Evolutionary conservation across 2,797 vertebrate species (phyloP).

Genomic region (Diglossa cyanea): DNA sequence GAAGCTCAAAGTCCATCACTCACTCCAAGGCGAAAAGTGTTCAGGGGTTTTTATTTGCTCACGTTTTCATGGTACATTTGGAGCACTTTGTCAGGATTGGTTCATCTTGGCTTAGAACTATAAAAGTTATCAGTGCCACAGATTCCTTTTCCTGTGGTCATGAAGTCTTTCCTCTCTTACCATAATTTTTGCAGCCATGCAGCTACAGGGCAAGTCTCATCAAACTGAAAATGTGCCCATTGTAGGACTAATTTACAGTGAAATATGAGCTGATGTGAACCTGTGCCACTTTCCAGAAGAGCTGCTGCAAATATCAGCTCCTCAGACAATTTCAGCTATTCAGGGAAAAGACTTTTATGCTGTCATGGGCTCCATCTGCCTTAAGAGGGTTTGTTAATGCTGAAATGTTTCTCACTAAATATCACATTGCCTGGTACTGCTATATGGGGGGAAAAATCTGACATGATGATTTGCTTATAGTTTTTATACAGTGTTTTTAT

Average conservation of each 20-base stretch:
- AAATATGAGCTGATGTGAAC: background rate
- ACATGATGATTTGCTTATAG: background rate
- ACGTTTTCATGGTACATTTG: background rate
- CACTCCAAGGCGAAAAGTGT: background rate
- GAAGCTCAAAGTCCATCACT: background rate
- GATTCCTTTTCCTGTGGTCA: background rate
- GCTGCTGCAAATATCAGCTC: background rate
- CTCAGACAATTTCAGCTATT: background rate
- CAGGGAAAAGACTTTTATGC: background rate
- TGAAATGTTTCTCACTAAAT: background rate
- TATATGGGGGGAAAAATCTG: background rate
- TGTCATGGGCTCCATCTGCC: background rate
- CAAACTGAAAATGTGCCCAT: background rate
- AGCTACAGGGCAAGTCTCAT: background rate
- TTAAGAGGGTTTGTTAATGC: background rate
- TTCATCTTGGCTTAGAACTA: background rate
- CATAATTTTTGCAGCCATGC: accelerated
- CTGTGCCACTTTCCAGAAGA: background rate
- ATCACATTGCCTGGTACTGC: background rate
- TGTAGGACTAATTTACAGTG: background rate
- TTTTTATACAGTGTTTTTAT: background rate
- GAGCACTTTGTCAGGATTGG: background rate
- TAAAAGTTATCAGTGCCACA: background rate
- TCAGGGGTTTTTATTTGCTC: background rate
- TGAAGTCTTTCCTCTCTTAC: background rate